Conservation (phyloP, 2,113 vertebrate species). For the Pedionomus torquatus region DNA sequence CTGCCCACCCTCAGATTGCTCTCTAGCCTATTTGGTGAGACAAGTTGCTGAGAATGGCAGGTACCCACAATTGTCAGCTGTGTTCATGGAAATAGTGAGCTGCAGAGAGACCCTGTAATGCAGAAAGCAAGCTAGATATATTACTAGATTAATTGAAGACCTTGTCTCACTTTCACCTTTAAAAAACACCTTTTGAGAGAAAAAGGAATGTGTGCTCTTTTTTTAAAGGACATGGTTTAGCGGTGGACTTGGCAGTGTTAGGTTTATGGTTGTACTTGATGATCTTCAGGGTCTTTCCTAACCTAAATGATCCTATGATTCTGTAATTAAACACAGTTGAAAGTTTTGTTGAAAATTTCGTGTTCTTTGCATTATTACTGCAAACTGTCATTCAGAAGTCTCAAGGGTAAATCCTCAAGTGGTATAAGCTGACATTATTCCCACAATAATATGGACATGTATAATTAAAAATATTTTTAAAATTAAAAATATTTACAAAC, state of each 20-base stretch:
- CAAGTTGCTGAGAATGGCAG: neutral
- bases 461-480: neutral
- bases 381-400: neutral
- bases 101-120: neutral
- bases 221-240: neutral
- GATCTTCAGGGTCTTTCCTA: neutral
- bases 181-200: neutral
- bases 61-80: neutral
- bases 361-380: neutral
- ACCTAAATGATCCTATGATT: neutral
- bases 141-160: neutral
- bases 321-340: neutral
- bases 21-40: neutral
- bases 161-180: neutral
- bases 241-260: neutral
- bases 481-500: neutral
- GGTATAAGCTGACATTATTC: neutral
- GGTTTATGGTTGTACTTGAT: fast-evolving
- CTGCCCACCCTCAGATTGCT: neutral
- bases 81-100: neutral
- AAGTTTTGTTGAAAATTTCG: neutral
- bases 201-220: neutral
- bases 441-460: neutral
- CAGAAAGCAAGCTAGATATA: neutral
- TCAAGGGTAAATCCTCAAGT: neutral